Conservation (phyloP, 1,140 invertebrate species). For the Neodiprion lecontei region DNA sequence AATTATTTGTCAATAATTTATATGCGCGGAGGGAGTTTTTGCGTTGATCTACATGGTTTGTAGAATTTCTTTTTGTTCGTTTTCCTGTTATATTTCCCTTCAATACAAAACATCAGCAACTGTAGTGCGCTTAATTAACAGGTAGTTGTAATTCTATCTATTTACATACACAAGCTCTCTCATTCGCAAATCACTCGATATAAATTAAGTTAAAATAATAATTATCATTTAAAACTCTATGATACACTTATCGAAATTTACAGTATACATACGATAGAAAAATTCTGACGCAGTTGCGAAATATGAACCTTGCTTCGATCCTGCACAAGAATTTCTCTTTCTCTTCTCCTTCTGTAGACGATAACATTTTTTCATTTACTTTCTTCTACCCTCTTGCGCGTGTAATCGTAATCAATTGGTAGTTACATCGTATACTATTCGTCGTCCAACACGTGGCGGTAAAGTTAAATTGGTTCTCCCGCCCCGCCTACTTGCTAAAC, state of each 20-base stretch:
- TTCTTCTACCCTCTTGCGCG: conserved; percentile 13
- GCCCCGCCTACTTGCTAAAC: conserved; percentile 7
- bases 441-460: conserved; percentile 11
- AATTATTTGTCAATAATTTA: too few species aligned
- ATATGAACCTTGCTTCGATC: background rate
- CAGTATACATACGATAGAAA: conserved; percentile 13
- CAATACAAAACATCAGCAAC: background rate
- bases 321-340: background rate
- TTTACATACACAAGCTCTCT: background rate
- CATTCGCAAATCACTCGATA: conserved; percentile 12
- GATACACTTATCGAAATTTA: conserved; percentile 27
- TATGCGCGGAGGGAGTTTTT: too few species aligned
- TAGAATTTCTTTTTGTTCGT: background rate
- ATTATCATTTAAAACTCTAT: conserved; percentile 23
- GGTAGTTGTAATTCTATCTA: background rate
- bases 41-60: background rate
- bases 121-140: conserved; percentile 1
- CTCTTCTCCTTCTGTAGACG: background rate
- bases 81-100: background rate
- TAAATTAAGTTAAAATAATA: conserved; percentile 13
- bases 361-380: conserved; percentile 19
- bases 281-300: background rate
- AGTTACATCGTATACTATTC: conserved; percentile 10
- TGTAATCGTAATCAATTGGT: background rate
- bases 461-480: conserved; percentile 5